Conservation (phyloP, 1,140 invertebrate species). For the Rhagoletis pomonella region DNA sequence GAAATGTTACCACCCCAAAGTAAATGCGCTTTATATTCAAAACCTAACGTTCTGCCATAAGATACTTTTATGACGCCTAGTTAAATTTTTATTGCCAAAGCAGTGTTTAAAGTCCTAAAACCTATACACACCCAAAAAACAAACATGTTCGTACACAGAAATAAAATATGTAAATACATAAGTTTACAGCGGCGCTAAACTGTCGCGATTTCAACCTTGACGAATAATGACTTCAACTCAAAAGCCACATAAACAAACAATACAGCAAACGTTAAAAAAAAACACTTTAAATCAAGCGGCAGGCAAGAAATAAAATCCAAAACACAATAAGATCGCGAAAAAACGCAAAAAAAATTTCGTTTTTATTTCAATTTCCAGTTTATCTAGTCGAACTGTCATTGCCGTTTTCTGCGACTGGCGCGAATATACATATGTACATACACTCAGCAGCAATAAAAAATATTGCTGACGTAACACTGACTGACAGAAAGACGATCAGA, state of each 20-base stretch:
- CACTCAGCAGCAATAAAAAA: neutral
- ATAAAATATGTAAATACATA: too few relatives aligned
- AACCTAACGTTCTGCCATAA: neutral
- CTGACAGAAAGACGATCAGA: neutral
- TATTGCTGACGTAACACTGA: constrained; percentile 28
- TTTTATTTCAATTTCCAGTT: constrained; percentile 39
- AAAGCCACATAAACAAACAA: neutral
- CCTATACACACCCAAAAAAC: too few relatives aligned
- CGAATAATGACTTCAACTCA: neutral
- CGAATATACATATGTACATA: neutral
- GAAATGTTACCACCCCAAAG: too few relatives aligned
- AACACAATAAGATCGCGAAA: constrained; percentile 8
- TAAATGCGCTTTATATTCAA: neutral
- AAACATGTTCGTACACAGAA: too few relatives aligned
- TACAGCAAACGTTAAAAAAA: neutral
- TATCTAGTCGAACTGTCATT: constrained; percentile 18
- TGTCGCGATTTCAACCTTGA: constrained; percentile 33
- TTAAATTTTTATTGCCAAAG: neutral
- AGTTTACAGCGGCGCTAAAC: neutral
- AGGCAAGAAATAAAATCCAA: neutral
- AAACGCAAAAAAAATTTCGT: neutral
- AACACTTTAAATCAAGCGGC: neutral
- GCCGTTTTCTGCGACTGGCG: constrained; percentile 34
- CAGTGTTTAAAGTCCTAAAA: too few relatives aligned
- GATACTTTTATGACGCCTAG: neutral